Percentiles rank a stretch among this genome's conserved stretches.
Evolutionary conservation across 1,140 invertebrate genomes (phyloP).

Genomic region (Diuraphis noxia): DNA sequence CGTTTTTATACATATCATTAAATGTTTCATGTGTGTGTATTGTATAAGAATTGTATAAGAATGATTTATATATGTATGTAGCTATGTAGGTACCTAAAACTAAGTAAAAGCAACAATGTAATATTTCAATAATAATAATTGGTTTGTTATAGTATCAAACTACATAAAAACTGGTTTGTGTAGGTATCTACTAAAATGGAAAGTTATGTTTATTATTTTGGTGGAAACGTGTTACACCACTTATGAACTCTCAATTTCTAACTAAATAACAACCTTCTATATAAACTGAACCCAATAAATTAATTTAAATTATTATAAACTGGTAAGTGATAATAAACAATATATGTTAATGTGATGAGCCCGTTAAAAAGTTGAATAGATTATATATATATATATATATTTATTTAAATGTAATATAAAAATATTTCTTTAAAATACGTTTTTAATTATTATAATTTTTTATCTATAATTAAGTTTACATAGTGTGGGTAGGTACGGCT

Average conservation of each 20-base stretch:
- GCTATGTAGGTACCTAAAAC: background rate
- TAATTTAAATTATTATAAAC: background rate
- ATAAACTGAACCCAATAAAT: background rate
- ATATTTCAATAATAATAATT: background rate
- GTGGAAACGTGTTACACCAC: background rate
- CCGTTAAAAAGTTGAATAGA: background rate
- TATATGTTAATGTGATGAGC: background rate
- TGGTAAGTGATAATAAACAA: background rate
- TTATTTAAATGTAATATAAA: too few relatives aligned
- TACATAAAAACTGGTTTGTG: background rate
- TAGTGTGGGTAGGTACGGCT: too few relatives aligned
- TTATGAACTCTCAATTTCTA: background rate
- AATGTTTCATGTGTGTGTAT: background rate
- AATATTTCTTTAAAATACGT: too few relatives aligned
- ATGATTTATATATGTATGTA: background rate
- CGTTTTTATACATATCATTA: background rate
- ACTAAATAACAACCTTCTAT: background rate
- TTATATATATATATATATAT: too few relatives aligned
- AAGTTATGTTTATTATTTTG: too few relatives aligned
- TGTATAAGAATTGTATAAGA: too few relatives aligned
- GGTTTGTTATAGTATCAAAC: background rate
- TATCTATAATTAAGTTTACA: too few relatives aligned
- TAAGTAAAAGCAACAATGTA: background rate
- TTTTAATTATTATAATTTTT: too few relatives aligned
- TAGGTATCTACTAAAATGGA: background rate